A percentile compares a stretch with the other conserved stretches of the same genome.
phyloP scores from a whole-genome alignment of 1,140 invertebrate genomes.

The Trachymyrmex cornetzi region DNA sequence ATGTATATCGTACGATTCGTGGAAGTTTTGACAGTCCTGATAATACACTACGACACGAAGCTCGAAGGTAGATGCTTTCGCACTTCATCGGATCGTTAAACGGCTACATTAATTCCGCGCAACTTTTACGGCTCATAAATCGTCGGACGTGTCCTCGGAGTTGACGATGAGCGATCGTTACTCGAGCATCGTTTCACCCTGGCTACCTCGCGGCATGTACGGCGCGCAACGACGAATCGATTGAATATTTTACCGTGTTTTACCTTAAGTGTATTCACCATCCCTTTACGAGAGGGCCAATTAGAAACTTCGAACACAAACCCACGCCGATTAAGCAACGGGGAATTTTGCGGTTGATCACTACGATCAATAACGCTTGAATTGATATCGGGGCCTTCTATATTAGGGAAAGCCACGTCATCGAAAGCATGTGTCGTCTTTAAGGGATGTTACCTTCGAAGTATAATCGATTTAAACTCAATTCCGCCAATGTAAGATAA shows the following conservation, averaged over 20 bases:
- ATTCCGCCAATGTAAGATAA: too few relatives aligned
- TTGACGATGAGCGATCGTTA: conserved; percentile 67
- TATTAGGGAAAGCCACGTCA: not conserved
- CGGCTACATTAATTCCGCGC: conserved; percentile 60
- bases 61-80: conserved; percentile 1
- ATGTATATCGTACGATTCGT: not conserved
- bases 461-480: conserved; percentile 4
- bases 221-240: not conserved
- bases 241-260: conserved; percentile 48
- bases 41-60: conserved; percentile 5
- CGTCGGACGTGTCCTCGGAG: conserved; percentile 55
- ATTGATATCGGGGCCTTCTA: not conserved
- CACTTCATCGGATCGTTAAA: conserved; percentile 45
- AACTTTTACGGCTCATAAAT: conserved; percentile 68
- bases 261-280: conserved; percentile 6
- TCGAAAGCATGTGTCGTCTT: conserved; percentile 10
- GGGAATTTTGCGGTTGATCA: not conserved
- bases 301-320: conserved; percentile 17
- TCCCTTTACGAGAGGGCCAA: not conserved
- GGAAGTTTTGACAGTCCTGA: not conserved
- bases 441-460: not conserved
- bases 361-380: not conserved
- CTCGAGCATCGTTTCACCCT: conserved; percentile 31
- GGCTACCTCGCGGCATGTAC: too few relatives aligned
- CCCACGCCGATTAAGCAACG: conserved; percentile 19